Conservation (phyloP, 2,797 vertebrate genomes). For the Allobates femoralis region DNA sequence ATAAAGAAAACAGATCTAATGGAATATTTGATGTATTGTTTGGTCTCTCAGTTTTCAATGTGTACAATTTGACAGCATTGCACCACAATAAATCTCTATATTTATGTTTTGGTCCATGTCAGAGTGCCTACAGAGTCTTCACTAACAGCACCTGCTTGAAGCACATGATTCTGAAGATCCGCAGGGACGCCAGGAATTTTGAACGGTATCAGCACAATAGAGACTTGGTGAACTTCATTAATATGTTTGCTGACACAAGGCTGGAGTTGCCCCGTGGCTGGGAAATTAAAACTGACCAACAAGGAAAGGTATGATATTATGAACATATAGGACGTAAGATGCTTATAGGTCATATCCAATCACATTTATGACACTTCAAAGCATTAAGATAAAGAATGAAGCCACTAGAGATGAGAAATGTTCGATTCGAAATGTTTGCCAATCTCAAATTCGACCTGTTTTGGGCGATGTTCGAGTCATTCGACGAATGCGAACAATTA, state of each 20-base stretch:
- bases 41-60: neutral
- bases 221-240: slow-evolving; percentile 96
- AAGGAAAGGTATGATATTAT: slow-evolving; percentile 86
- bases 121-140: slow-evolving; percentile 96
- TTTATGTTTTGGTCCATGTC: neutral
- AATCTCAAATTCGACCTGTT: no score
- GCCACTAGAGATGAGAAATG: no score
- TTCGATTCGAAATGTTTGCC: no score
- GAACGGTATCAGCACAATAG: slow-evolving; percentile 98
- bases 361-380: no score
- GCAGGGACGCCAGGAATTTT: slow-evolving; percentile 94
- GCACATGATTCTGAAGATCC: slow-evolving; percentile 98
- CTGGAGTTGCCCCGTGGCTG: slow-evolving; percentile 94
- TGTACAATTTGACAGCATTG: neutral
- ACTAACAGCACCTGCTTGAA: slow-evolving; percentile 96
- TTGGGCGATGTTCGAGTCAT: no score
- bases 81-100: neutral
- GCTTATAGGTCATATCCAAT: no score
- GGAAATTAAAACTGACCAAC: slow-evolving; percentile 96
- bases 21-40: neutral
- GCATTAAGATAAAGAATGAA: no score
- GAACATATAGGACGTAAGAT: neutral
- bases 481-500: no score
- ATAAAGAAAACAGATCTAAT: neutral
- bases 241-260: slow-evolving; percentile 91